Base-by-base conservation (phyloP, 2,797 vertebrate genomes). In the Hozukius guyotensis region DNA sequence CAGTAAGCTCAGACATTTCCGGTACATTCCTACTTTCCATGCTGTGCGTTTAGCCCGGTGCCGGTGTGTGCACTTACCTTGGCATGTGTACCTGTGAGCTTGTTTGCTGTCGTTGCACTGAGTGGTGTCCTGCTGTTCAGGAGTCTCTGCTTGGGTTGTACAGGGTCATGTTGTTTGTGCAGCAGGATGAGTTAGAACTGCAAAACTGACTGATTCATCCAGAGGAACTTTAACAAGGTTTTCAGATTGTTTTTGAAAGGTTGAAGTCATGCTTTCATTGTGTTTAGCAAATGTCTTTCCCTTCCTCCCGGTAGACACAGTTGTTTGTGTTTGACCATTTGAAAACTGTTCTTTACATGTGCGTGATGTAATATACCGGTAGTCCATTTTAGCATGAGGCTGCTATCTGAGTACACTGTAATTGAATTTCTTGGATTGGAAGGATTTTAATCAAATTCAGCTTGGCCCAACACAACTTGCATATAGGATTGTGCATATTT, bases 81-180 rank as follows among this genome's bases (percentile, higher is more conserved):
- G 22, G 68, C 36, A 42, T 7, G 52, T 32, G 2, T 32, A 83
- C 84, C 79, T 86, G 71, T 27, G 62, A 55, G 69, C 12, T 60
- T 72, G 71, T 86, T 81, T 80, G 57, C 20, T 57, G 79, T 68
- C 7, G 20, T 27, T 68, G 64, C 66, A 25, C 55, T 79, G 82
- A 92, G 91, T 92, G 88, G 75, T 27, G n/a, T 77, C 88, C 71
- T 66, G 72, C 87, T 87, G 88, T 70, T 80, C 56, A 3, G 72
- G 57, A 46, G 42, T 49, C 65, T 65, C 76, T 9, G 56, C 12
- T 66, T 6, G 2, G 63, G n/a, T 38, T 34, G 25, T 8, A 53
- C 27, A 46, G 52, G 70, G 71, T 65, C 18, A 2, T 34, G 55
- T 12, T 87, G 83, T 80, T 81, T 72, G 75, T 69, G 64, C 49